Percentiles rank a stretch among this genome's conserved stretches.
phyloP scores from a whole-genome alignment of 2,797 vertebrate genomes.

The Tokudaia tokunoshimensis region DNA sequence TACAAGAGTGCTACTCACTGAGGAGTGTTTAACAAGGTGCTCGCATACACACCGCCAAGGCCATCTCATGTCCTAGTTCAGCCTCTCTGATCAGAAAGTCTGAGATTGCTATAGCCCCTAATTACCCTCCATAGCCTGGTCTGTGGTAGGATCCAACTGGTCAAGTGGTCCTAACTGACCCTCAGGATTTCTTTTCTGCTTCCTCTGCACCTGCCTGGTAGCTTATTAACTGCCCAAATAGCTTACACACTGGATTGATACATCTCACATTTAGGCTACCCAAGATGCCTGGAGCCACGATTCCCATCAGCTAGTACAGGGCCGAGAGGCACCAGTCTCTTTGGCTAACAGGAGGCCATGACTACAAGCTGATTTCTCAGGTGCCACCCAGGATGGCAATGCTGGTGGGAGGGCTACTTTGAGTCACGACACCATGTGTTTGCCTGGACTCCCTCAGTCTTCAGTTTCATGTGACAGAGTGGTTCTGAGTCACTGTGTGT shows the following conservation, averaged over 20 bases:
- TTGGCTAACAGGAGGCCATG: fast-evolving
- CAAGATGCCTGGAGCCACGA: fast-evolving
- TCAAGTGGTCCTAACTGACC: background rate
- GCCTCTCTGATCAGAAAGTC: background rate
- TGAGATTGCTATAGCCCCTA: fast-evolving
- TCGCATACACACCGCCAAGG: fast-evolving
- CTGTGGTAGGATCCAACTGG: background rate
- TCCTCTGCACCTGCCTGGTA: background rate
- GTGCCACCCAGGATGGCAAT: fast-evolving
- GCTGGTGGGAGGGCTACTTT: background rate
- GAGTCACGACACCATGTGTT: fast-evolving
- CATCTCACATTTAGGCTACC: fast-evolving
- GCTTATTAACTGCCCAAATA: background rate
- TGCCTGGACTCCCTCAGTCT: background rate
- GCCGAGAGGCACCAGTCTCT: fast-evolving
- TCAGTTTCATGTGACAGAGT: background rate
- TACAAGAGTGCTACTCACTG: fast-evolving
- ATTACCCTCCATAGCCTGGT: background rate
- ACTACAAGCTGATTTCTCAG: background rate
- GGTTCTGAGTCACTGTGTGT: background rate
- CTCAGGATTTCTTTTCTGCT: background rate
- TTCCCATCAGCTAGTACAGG: fast-evolving
- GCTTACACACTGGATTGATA: fast-evolving
- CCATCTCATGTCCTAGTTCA: fast-evolving
- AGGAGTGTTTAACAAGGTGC: background rate